Conservation (phyloP, 2,888 invertebrate genomes). For the Dione vanillae region DNA sequence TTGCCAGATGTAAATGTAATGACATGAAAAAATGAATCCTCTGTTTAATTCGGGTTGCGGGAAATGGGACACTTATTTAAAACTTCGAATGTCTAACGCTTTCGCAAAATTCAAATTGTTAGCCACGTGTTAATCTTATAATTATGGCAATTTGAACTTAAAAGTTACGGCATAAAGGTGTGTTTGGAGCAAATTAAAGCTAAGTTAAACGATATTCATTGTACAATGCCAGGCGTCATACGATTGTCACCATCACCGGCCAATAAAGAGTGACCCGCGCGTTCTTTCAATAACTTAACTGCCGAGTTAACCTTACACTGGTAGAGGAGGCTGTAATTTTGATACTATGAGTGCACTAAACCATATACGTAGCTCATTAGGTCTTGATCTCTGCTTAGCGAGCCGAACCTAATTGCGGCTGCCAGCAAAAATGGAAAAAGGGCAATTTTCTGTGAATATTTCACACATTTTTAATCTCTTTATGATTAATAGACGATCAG, state of each 20-base stretch:
- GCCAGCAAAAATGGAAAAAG: slow-evolving; percentile 45
- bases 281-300: slow-evolving; percentile 20
- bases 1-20: slow-evolving; percentile 66
- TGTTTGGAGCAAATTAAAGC: slow-evolving; percentile 48
- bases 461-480: slow-evolving; percentile 23
- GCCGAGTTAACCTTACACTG: slow-evolving; percentile 53
- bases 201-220: slow-evolving; percentile 58
- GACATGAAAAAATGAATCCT: slow-evolving; percentile 58
- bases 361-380: slow-evolving; percentile 80
- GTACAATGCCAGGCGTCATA: slow-evolving; percentile 63
- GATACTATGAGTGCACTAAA: slow-evolving; percentile 66
- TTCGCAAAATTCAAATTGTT: slow-evolving; percentile 48
- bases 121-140: slow-evolving; percentile 36
- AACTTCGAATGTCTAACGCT: slow-evolving; percentile 59
- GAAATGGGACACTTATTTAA: slow-evolving; percentile 63
- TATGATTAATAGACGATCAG: slow-evolving; percentile 13
- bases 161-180: slow-evolving; percentile 45
- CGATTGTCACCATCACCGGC: slow-evolving; percentile 61
- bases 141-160: slow-evolving; percentile 48
- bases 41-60: too few relatives aligned
- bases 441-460: slow-evolving; percentile 33
- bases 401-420: slow-evolving; percentile 75
- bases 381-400: slow-evolving; percentile 77
- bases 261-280: slow-evolving; percentile 51
- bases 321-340: slow-evolving; percentile 66